phyloP scores from a whole-genome alignment of 2,888 invertebrate species.

The Pseudococcus jackbeardsleyi region DNA sequence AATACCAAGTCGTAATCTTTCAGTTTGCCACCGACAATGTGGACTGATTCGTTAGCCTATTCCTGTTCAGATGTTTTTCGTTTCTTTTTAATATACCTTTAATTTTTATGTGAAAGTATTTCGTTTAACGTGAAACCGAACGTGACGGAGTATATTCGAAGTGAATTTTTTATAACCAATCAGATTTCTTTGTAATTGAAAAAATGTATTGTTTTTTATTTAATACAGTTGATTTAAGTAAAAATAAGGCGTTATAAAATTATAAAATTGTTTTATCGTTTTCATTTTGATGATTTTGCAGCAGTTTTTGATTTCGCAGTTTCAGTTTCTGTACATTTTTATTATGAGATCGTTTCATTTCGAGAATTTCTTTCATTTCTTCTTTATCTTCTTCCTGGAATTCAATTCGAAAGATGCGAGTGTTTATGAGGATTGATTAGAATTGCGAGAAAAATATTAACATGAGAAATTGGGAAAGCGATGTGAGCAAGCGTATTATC shows the following conservation, averaged over 20 bases:
- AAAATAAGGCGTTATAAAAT: constrained; percentile 36
- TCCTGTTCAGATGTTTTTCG: background rate
- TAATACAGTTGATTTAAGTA: background rate
- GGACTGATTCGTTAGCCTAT: background rate
- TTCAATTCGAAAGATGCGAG: background rate
- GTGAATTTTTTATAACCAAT: background rate
- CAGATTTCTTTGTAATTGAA: background rate
- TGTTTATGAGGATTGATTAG: no score
- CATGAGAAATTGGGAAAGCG: no score
- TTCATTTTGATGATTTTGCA: constrained; percentile 54
- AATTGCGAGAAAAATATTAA: no score
- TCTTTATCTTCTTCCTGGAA: constrained; percentile 90
- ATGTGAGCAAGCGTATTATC: no score
- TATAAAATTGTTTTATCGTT: constrained; percentile 26
- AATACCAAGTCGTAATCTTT: constrained; percentile 68
- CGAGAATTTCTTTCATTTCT: constrained; percentile 92
- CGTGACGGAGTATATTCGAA: background rate
- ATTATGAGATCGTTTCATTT: constrained; percentile 90
- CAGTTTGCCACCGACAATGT: background rate
- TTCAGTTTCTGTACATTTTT: constrained; percentile 80
- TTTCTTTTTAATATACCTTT: background rate
- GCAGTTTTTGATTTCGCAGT: constrained; percentile 64
- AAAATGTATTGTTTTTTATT: constrained; percentile 32
- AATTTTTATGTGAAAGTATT: background rate
- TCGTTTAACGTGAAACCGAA: background rate